phyloP scores from a whole-genome alignment of 2,888 invertebrate genomes.

The Phanerotoma sp. region DNA sequence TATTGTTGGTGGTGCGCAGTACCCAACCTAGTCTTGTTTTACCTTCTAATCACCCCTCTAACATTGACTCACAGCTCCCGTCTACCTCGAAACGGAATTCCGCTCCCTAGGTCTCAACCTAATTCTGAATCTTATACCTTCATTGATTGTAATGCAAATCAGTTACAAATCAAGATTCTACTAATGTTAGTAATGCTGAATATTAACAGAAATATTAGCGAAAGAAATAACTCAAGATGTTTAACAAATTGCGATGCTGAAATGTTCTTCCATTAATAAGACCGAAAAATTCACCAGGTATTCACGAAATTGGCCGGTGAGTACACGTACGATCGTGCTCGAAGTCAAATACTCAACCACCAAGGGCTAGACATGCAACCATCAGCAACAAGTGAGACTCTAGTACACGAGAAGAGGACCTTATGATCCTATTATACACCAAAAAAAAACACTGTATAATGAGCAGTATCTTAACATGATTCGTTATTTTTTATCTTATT shows the following conservation, averaged over 20 bases:
- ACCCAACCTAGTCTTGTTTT: slow-evolving; percentile 39
- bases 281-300: slow-evolving; percentile 1
- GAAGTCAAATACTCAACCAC: slow-evolving; percentile 17
- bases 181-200: too few relatives aligned
- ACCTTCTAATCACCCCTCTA: slow-evolving; percentile 26
- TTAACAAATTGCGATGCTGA: background rate
- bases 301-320: slow-evolving; percentile 14
- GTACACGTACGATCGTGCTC: slow-evolving; percentile 8
- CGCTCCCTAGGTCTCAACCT: slow-evolving; percentile 20
- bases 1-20: background rate
- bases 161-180: too few relatives aligned
- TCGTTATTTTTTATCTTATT: background rate
- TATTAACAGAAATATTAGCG: too few relatives aligned
- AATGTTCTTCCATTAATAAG: background rate
- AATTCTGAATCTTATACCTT: slow-evolving; percentile 3
- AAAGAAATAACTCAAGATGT: background rate
- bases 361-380: slow-evolving; percentile 49
- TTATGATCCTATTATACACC: slow-evolving; percentile 6
- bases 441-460: background rate
- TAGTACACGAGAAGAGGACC: slow-evolving; percentile 39
- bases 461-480: background rate
- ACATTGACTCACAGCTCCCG: slow-evolving; percentile 30
- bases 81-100: slow-evolving; percentile 22
- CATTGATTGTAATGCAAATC: background rate
- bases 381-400: slow-evolving; percentile 55